These are phyloP conservation scores for Drosophila lutescens DNA, from an alignment of 2,888 invertebrate genomes.

Conservation along the genomic window DNA sequence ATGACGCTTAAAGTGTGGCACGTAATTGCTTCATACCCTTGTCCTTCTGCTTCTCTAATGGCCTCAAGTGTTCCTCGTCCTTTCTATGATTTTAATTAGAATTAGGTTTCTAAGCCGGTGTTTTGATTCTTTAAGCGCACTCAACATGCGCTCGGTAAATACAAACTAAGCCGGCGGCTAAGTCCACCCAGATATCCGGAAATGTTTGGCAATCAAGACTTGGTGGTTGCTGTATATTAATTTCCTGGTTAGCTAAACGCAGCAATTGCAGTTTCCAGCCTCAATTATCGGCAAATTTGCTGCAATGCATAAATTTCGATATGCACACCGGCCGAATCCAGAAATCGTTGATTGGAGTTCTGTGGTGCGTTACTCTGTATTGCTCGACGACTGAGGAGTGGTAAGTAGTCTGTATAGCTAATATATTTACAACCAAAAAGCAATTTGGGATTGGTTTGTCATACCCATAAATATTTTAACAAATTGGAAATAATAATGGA, in stretches of 20 bases:
- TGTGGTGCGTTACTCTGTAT: constrained; percentile 50
- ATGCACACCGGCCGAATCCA: constrained; percentile 27
- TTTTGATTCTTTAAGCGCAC: constrained; percentile 41
- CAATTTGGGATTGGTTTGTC: not conserved
- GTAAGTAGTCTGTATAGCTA: not conserved
- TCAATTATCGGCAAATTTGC: constrained; percentile 53
- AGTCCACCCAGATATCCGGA: constrained; percentile 5
- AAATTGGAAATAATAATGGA: too few relatives aligned
- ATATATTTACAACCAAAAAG: not conserved
- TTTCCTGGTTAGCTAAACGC: constrained; percentile 48
- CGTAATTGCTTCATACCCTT: constrained; percentile 59
- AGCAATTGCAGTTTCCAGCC: constrained; percentile 41
- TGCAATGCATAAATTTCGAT: constrained; percentile 71
- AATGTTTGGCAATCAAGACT: constrained; percentile 49
- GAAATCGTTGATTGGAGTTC: constrained; percentile 68
- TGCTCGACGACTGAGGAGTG: constrained; percentile 1
- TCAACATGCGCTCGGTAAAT: constrained; percentile 22
- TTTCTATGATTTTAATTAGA: constrained; percentile 63
- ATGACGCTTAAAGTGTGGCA: constrained; percentile 68
- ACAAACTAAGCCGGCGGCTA: constrained; percentile 3
- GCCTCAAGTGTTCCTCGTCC: constrained; percentile 41
- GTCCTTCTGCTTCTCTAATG: constrained; percentile 48
- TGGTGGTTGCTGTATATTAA: constrained; percentile 56
- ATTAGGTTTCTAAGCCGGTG: constrained; percentile 44
- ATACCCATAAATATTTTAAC: too few relatives aligned